A percentile compares a stretch with the other conserved stretches of the same genome.
Evolutionary conservation across 2,797 vertebrate species (phyloP).

Genomic region (Peromyscus eremicus): DNA sequence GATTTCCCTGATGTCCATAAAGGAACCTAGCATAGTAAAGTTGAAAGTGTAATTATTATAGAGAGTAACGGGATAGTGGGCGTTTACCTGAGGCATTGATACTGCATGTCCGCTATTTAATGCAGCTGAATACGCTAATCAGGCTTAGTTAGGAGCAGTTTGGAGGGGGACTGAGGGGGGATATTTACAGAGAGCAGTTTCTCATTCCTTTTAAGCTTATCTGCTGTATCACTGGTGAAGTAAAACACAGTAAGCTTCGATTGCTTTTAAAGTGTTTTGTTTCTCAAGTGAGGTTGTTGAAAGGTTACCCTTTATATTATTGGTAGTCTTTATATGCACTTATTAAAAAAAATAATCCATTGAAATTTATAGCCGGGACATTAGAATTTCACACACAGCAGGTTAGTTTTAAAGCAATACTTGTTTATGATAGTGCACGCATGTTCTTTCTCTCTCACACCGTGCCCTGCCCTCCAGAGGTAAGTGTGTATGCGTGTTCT

Average conservation of each 20-base stretch:
- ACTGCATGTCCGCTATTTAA: neutral
- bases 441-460: neutral
- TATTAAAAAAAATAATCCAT: constrained; percentile 4
- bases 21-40: constrained; percentile 16
- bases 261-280: constrained; percentile 30
- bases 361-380: neutral
- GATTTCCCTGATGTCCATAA: neutral
- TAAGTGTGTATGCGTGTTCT: neutral
- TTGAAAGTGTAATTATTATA: neutral
- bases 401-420: constrained; percentile 22
- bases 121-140: neutral
- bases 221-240: neutral
- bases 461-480: neutral
- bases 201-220: neutral
- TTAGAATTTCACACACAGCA: neutral
- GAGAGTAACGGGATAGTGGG: neutral
- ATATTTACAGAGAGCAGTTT: neutral
- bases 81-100: neutral
- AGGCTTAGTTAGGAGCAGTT: neutral
- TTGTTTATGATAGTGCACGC: neutral
- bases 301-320: neutral
- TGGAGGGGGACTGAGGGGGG: neutral
- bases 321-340: neutral
- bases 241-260: neutral
- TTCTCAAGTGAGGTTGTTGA: constrained; percentile 23